These are phyloP conservation scores for Drosophila peninsularis DNA, from an alignment of 2,888 invertebrate genomes.

Conservation along the genomic window DNA sequence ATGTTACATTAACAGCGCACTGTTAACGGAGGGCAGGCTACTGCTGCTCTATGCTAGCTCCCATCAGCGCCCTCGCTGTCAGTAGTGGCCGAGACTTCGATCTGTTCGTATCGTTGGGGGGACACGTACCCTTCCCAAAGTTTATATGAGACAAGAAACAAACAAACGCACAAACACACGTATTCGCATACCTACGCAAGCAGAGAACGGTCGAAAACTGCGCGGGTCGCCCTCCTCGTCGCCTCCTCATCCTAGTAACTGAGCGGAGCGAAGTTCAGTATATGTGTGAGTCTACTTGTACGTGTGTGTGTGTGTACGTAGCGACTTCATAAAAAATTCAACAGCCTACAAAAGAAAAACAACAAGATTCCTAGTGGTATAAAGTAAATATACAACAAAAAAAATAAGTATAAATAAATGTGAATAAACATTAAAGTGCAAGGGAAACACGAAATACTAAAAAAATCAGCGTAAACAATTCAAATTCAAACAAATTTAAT, in stretches of 20 bases:
- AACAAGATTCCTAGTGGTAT: slow-evolving; percentile 31
- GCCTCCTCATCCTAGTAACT: slow-evolving; percentile 10
- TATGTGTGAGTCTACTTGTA: slow-evolving; percentile 6
- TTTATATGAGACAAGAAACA: slow-evolving; percentile 23
- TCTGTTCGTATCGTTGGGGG: slow-evolving; percentile 61
- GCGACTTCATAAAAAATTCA: slow-evolving; percentile 71
- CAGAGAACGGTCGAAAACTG: slow-evolving; percentile 53
- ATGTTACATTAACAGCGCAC: slow-evolving; percentile 30
- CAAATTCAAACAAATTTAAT: too few species aligned
- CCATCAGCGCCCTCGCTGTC: slow-evolving; percentile 44
- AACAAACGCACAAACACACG: slow-evolving; percentile 19
- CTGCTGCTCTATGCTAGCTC: slow-evolving; percentile 21
- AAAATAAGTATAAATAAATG: slow-evolving; percentile 42
- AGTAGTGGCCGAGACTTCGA: slow-evolving; percentile 79
- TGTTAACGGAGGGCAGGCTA: slow-evolving; percentile 24
- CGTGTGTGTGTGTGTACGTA: slow-evolving; percentile 34
- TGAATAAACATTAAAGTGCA: slow-evolving; percentile 42
- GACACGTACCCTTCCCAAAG: slow-evolving; percentile 19
- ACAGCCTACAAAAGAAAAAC: slow-evolving; percentile 57
- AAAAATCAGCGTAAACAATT: not conserved
- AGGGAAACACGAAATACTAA: slow-evolving; percentile 31
- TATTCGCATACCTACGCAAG: slow-evolving; percentile 21
- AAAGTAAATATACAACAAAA: slow-evolving; percentile 20
- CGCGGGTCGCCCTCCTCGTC: slow-evolving; percentile 38
- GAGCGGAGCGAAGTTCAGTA: slow-evolving; percentile 10